Evolutionary conservation across 2,113 vertebrate genomes (phyloP).

Genomic region (Lepisosteus oculatus): DNA sequence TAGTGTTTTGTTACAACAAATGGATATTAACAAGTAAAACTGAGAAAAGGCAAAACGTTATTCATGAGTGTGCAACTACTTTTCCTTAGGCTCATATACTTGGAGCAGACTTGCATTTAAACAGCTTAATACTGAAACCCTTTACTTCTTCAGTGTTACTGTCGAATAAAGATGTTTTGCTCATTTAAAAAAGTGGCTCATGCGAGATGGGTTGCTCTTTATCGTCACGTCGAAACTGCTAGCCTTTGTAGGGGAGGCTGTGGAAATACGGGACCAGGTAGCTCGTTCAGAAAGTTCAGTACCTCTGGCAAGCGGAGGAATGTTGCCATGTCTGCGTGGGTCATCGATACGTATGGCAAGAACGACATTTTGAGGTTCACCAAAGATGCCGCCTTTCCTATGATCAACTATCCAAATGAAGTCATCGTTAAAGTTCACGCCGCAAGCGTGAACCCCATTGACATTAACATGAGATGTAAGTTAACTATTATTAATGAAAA

Average conservation of each 20-base stretch:
- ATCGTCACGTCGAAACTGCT: neutral
- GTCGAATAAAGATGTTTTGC: neutral
- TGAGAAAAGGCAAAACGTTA: too few relatives aligned
- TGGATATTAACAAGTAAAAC: too few relatives aligned
- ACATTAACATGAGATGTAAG: conserved; percentile 94
- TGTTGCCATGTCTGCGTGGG: conserved; percentile 85
- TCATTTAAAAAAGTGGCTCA: conserved; percentile 18
- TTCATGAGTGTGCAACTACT: too few relatives aligned
- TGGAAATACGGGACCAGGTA: neutral
- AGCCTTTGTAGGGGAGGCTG: neutral
- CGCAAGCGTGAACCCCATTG: conserved; percentile 86
- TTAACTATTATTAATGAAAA: conserved; percentile 21
- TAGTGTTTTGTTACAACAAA: too few relatives aligned
- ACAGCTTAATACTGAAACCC: too few relatives aligned
- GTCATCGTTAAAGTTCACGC: conserved; percentile 88
- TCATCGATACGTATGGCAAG: conserved; percentile 84
- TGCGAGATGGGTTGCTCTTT: conserved; percentile 20
- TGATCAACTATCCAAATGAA: conserved; percentile 86
- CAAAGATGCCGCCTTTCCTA: conserved; percentile 73
- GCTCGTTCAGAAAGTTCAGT: conserved; percentile 47
- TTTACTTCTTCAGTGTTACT: too few relatives aligned
- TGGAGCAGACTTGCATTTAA: too few relatives aligned
- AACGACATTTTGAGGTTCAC: conserved; percentile 84
- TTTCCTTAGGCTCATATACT: too few relatives aligned
- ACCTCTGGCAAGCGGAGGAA: conserved; percentile 43